Evolutionary conservation across 2,888 invertebrate genomes (phyloP).

Genomic region (Cerastis leucographa): DNA sequence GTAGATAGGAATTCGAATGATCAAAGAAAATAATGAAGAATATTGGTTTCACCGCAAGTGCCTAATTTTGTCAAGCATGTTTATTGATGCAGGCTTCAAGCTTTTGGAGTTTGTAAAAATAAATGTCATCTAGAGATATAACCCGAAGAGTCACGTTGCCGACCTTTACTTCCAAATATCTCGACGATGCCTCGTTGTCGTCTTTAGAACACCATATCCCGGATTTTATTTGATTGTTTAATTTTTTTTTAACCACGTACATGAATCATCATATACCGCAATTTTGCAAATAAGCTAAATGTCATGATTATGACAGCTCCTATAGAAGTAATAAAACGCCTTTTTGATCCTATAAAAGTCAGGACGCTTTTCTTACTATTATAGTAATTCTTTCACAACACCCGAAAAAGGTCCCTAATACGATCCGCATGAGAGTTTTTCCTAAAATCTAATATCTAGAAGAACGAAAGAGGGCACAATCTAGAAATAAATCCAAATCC

Average conservation of each 20-base stretch:
- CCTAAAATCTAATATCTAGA: background rate
- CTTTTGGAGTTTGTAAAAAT: background rate
- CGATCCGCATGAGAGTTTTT: background rate
- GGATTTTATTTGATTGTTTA: background rate
- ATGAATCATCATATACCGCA: background rate
- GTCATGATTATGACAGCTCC: background rate
- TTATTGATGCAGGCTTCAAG: background rate
- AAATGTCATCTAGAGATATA: background rate
- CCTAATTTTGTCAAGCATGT: background rate
- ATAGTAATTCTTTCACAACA: background rate
- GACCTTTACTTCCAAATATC: background rate
- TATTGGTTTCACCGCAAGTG: background rate
- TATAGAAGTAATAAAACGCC: background rate
- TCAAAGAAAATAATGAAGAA: background rate
- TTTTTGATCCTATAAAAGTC: background rate
- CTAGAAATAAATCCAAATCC: constrained; percentile 12
- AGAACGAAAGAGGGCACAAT: background rate
- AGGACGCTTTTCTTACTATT: background rate
- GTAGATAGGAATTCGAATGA: background rate
- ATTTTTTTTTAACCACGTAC: background rate
- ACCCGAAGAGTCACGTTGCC: background rate
- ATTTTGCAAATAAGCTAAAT: too few relatives aligned
- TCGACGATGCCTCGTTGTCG: too few relatives aligned
- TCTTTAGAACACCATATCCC: background rate
- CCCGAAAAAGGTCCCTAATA: background rate